Evolutionary conservation across 2,113 vertebrate species (phyloP).

Genomic region (Neopipo cinnamomea): DNA sequence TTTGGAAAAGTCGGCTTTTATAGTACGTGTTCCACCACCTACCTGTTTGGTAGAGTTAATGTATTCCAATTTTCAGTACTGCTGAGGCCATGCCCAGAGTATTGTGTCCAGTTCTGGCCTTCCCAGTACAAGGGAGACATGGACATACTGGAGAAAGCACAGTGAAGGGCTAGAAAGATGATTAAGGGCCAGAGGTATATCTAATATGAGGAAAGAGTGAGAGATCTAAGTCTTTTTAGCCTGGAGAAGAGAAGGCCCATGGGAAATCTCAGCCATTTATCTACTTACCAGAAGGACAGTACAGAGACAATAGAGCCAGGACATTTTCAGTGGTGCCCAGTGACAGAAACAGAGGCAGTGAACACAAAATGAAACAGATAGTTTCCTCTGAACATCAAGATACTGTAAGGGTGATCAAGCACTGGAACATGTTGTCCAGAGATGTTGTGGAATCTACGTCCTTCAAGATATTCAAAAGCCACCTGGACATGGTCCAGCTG

Average conservation of each 20-base stretch:
- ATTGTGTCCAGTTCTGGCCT: neutral
- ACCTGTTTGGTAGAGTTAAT: neutral
- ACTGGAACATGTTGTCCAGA: neutral
- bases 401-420: neutral
- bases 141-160: neutral
- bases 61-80: neutral
- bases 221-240: neutral
- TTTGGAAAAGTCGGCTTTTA: neutral
- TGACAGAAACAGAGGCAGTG: neutral
- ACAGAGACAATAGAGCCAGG: neutral
- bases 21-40: neutral
- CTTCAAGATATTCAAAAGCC: neutral
- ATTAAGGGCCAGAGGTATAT: neutral
- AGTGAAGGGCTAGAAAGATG: neutral
- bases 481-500: neutral
- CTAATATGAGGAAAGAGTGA: neutral
- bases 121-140: neutral
- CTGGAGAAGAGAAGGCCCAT: neutral
- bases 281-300: neutral
- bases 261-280: neutral
- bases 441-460: too few species aligned
- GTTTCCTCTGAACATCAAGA: fast-evolving
- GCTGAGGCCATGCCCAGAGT: neutral
- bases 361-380: neutral
- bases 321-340: neutral